These are phyloP conservation scores for Amniataba percoides DNA, from an alignment of 2,797 vertebrate species.

Conservation along the genomic window DNA sequence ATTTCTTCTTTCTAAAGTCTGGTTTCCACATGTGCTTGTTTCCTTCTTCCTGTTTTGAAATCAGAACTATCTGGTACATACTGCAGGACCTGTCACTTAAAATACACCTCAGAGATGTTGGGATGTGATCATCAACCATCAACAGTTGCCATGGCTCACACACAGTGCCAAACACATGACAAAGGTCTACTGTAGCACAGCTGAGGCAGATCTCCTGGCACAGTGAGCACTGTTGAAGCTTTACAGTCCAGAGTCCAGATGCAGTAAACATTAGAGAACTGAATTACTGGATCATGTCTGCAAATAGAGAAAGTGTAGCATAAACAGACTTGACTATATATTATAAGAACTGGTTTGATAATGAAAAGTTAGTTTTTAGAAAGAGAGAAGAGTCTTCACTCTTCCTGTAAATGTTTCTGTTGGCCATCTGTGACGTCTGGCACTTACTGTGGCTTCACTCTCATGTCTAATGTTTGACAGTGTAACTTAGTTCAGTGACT, in stretches of 20 bases:
- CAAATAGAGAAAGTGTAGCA: background rate
- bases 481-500: background rate
- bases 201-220: constrained; percentile 25
- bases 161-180: constrained; percentile 45
- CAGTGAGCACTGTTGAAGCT: background rate
- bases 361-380: background rate
- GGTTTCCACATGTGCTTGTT: constrained; percentile 67
- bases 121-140: constrained; percentile 33
- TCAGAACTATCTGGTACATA: background rate
- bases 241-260: constrained; percentile 50
- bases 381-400: background rate
- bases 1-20: constrained; percentile 71
- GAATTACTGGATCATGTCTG: background rate
- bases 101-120: constrained; percentile 50
- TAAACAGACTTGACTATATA: background rate
- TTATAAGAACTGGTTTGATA: background rate
- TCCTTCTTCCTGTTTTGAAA: constrained; percentile 65
- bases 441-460: background rate
- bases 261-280: background rate
- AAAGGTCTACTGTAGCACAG: constrained; percentile 38
- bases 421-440: background rate
- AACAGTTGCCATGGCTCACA: constrained; percentile 46
- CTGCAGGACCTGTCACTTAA: constrained; percentile 35
- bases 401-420: background rate
- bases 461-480: background rate